A percentile compares a stretch with the other conserved stretches of the same genome.
phyloP scores from a whole-genome alignment of 2,113 vertebrate genomes.

The Chroicocephalus ridibundus region DNA sequence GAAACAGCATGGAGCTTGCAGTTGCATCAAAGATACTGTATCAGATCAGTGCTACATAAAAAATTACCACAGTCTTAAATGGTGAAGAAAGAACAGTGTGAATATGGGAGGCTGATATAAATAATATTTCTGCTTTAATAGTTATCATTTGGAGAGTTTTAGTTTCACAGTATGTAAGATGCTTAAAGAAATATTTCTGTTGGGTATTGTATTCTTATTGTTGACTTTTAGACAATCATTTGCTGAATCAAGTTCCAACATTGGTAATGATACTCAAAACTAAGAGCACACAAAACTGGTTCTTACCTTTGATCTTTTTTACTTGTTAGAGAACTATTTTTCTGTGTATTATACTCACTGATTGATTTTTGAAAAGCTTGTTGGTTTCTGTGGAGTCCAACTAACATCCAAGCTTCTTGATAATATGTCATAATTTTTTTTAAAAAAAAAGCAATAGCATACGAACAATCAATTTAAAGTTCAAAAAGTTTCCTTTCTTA shows the following conservation, averaged over 20 bases:
- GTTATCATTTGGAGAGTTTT: conserved; percentile 13
- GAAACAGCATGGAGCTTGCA: conserved; percentile 38
- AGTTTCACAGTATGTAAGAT: background rate
- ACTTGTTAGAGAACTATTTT: background rate
- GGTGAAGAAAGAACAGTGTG: background rate
- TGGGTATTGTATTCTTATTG: background rate
- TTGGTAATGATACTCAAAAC: background rate
- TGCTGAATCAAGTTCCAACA: background rate
- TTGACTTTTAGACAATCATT: background rate
- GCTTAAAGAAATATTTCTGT: background rate
- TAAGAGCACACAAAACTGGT: background rate
- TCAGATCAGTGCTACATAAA: conserved; percentile 19
- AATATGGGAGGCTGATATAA: background rate
- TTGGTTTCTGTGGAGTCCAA: background rate
- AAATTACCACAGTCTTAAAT: conserved; percentile 24
- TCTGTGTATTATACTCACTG: background rate
- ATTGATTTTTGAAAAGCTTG: background rate
- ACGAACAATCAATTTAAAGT: background rate
- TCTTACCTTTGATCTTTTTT: background rate
- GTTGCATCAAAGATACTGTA: background rate
- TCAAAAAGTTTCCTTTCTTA: background rate
- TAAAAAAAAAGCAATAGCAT: background rate
- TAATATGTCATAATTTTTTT: background rate
- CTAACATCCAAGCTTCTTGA: background rate
- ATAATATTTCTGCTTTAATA: conserved; percentile 23